These are phyloP conservation scores for Pseudorectes ferrugineus DNA, from an alignment of 2,113 vertebrate species.

Conservation along the genomic window DNA sequence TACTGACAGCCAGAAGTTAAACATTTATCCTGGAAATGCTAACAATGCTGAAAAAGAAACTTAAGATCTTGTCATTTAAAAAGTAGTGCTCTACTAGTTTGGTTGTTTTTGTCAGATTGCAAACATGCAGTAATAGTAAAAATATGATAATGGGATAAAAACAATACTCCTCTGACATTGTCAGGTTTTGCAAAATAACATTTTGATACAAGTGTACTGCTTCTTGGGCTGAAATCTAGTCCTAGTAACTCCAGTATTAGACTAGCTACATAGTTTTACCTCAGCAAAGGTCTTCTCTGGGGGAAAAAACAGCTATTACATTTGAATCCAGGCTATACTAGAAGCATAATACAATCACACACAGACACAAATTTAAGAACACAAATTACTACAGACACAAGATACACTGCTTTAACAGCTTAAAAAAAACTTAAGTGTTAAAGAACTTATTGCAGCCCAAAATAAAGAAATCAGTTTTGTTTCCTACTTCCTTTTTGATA, in stretches of 20 bases:
- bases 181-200: neutral
- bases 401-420: neutral
- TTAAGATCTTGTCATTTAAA: neutral
- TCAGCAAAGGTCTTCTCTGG: neutral
- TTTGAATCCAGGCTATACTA: neutral
- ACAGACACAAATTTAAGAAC: neutral
- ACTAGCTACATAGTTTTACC: neutral
- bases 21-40: neutral
- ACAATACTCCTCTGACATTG: neutral
- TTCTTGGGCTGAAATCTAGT: neutral
- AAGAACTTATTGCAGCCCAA: conserved; percentile 15
- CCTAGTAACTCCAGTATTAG: neutral
- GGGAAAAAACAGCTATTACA: neutral
- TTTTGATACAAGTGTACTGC: neutral
- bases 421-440: neutral
- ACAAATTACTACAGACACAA: conserved; percentile 1
- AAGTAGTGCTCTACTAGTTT: neutral
- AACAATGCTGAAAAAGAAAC: neutral
- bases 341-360: neutral
- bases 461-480: neutral
- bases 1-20: conserved; percentile 23
- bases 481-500: neutral
- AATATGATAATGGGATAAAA: neutral
- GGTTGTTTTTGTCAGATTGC: neutral
- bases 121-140: conserved; percentile 36